Conservation (phyloP, 2,888 invertebrate genomes). For the Sialis lutaria region DNA sequence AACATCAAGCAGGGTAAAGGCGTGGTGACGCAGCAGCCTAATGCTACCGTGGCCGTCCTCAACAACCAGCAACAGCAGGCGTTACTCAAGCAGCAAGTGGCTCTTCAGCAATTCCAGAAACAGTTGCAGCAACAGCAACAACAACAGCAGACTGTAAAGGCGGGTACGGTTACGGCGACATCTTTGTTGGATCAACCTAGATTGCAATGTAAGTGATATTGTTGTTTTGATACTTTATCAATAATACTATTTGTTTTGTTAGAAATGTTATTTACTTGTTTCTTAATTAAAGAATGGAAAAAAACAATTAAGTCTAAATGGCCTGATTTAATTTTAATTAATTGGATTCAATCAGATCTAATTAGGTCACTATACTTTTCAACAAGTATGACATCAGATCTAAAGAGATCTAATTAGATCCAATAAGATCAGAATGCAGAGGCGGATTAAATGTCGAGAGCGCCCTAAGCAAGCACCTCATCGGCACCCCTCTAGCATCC, state of each 20-base stretch:
- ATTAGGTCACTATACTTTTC: too few species aligned
- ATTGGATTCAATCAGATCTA: too few species aligned
- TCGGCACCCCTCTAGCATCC: too few species aligned
- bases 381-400: too few species aligned
- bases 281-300: background rate
- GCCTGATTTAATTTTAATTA: too few species aligned
- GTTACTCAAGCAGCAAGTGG: constrained; percentile 30
- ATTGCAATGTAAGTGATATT: constrained; percentile 13
- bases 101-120: constrained; percentile 24
- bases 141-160: constrained; percentile 15
- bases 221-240: background rate
- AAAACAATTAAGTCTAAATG: too few species aligned
- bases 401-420: too few species aligned
- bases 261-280: background rate
- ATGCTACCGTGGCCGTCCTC: constrained; percentile 14
- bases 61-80: constrained; percentile 23
- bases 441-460: too few species aligned
- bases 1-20: constrained; percentile 21
- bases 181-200: constrained; percentile 17
- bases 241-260: background rate
- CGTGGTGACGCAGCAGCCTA: constrained; percentile 17
- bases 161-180: constrained; percentile 11
- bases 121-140: constrained; percentile 17
- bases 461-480: too few species aligned
- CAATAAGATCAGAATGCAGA: too few species aligned